Conservation (phyloP, 2,797 vertebrate genomes). For the Buphagus erythrorhynchus region DNA sequence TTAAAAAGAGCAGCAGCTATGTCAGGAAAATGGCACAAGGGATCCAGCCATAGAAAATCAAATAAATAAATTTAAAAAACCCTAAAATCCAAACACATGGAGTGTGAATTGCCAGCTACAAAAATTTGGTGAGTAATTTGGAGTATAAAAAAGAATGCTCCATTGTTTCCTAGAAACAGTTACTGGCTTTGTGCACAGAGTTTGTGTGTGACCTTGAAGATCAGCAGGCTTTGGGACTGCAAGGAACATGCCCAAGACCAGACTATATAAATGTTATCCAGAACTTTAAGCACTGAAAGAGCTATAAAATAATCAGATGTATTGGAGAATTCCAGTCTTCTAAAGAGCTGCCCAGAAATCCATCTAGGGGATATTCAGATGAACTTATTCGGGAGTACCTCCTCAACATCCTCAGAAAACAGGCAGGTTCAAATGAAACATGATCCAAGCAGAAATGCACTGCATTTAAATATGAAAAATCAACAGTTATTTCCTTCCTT, state of each 20-base stretch:
- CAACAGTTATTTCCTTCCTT: not conserved
- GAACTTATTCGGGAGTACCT: not conserved
- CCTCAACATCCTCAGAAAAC: not conserved
- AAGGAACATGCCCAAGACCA: not conserved
- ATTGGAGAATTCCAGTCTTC: not conserved
- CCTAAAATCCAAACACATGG: not conserved
- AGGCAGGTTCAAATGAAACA: not conserved
- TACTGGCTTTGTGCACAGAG: not conserved
- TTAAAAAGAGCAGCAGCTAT: not conserved
- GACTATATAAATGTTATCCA: not conserved
- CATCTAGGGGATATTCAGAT: not conserved
- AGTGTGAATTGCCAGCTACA: not conserved
- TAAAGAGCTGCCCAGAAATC: not conserved
- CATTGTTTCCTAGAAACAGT: not conserved
- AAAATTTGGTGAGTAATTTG: not conserved
- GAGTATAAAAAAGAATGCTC: not conserved
- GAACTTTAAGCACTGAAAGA: not conserved
- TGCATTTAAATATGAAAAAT: slow-evolving; percentile 17
- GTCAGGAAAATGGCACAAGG: not conserved
- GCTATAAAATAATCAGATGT: not conserved
- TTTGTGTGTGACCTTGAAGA: not conserved
- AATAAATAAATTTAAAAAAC: not conserved
- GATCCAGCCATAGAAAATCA: not conserved
- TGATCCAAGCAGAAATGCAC: not conserved
- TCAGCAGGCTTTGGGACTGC: not conserved